These are phyloP conservation scores for Bubo blakistoni DNA, from an alignment of 2,113 vertebrate species.

Conservation along the genomic window DNA sequence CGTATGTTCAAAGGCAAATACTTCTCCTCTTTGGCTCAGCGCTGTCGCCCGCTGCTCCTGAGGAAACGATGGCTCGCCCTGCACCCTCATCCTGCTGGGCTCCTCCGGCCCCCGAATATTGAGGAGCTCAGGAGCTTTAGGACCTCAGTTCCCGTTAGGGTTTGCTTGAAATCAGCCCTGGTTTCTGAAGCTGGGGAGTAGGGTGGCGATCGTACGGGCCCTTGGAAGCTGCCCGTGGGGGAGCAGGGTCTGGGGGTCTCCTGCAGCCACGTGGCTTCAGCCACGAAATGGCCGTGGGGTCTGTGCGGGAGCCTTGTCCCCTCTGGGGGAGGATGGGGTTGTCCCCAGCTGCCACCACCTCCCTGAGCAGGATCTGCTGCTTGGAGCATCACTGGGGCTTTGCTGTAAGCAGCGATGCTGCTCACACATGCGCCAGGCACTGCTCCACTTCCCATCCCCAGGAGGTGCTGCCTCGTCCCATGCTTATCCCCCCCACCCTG, in stretches of 20 bases:
- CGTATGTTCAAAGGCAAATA: not conserved
- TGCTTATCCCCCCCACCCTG: not conserved
- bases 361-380: not conserved
- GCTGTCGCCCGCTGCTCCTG: not conserved
- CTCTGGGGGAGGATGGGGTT: not conserved
- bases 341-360: not conserved
- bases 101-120: fast-evolving
- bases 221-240: not conserved
- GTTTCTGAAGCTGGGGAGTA: not conserved
- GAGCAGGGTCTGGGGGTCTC: not conserved
- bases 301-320: not conserved
- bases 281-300: not conserved
- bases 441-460: not conserved
- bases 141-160: not conserved
- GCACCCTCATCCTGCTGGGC: not conserved
- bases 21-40: not conserved
- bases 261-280: fast-evolving
- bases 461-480: not conserved
- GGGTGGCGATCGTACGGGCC: fast-evolving
- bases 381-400: not conserved
- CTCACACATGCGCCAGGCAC: not conserved
- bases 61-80: fast-evolving
- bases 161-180: not conserved
- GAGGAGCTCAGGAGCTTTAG: not conserved
- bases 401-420: not conserved